Evolutionary conservation across 2,888 invertebrate genomes (phyloP), one percentile per base, ranked within the genome.

Genomic region (Parnassius glacialis): DNA sequence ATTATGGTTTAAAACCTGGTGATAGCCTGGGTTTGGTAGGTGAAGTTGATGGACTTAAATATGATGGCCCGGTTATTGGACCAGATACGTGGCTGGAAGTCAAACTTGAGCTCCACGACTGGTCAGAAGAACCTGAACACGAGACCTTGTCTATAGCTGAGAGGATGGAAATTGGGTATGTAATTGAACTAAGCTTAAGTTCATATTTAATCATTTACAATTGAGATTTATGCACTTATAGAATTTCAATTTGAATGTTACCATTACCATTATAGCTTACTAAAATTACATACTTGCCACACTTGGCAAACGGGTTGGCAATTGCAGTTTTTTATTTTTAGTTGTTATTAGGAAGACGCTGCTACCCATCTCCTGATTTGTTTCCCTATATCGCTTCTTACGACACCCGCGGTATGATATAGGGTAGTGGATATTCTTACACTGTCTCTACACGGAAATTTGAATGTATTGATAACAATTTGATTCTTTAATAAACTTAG

Each of bases 151-250:
- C 93, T 0, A 92, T 95, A 53, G 87, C 90, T 12, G 93, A 96
- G 68, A 92, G 96, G 76, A 94, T 95, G 90, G 89, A 93, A 80
- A 94, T 95, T 74, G 97, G 97, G 97, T 96, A 87, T 80, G 80
- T 75, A 56, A 42, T 41, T 11, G n/a, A 34, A 7, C 10, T 34
- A 34, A 7, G 67, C 67, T 73, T 74, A 73, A 74, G 74, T 58
- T 60, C 59, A 58, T 59, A 51, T 52, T 59, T 52, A 57, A 62
- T 50, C 65, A 60, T 70, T 70, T 51, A 70, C 69, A 66, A 68
- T 71, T 67, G 64, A 53, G 63, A 53, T 13, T 48, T 64, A 67
- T 20, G 25, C 51, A 65, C 53, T 66, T 53, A 48, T 68, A 57
- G 59, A 65, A 65, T 65, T 67, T 64, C 59, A 64, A 61, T 57